phyloP scores from a whole-genome alignment of 2,888 invertebrate genomes.

The Metalampra italica region DNA sequence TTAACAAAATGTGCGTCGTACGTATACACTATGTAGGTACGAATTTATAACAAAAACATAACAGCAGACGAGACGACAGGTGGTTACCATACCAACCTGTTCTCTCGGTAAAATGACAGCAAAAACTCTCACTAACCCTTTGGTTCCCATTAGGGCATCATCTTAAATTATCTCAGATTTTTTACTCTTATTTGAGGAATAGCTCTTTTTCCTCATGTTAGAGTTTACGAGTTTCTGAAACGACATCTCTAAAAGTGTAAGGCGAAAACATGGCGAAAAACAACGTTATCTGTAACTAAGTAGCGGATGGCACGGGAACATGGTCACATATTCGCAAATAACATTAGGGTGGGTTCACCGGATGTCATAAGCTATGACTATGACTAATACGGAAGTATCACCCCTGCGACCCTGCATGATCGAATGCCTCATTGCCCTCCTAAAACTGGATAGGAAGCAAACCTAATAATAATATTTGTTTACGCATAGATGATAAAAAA shows the following conservation, averaged over 20 bases:
- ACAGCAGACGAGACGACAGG: constrained; percentile 47
- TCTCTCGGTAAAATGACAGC: constrained; percentile 48
- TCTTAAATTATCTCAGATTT: constrained; percentile 1
- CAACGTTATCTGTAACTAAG: too few species aligned
- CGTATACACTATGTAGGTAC: too few species aligned
- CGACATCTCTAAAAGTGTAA: too few species aligned
- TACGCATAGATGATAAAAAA: too few species aligned
- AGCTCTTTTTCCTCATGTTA: too few species aligned
- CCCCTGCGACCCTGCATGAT: constrained; percentile 17
- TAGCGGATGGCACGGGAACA: background rate
- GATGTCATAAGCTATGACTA: constrained; percentile 30
- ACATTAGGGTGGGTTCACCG: constrained; percentile 17
- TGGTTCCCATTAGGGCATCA: constrained; percentile 24
- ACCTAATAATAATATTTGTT: too few species aligned
- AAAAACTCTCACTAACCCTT: constrained; percentile 67
- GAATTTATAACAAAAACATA: background rate
- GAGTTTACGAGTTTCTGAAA: too few species aligned
- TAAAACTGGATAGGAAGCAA: too few species aligned
- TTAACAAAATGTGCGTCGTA: too few species aligned
- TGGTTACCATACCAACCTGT: constrained; percentile 58
- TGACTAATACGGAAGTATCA: constrained; percentile 30
- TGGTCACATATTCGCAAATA: constrained; percentile 5
- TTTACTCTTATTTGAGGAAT: background rate
- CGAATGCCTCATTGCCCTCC: background rate
- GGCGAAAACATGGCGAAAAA: too few species aligned